These are phyloP conservation scores for Phyllostomus discolor DNA, from an alignment of 2,113 vertebrate species.

Conservation along the genomic window DNA sequence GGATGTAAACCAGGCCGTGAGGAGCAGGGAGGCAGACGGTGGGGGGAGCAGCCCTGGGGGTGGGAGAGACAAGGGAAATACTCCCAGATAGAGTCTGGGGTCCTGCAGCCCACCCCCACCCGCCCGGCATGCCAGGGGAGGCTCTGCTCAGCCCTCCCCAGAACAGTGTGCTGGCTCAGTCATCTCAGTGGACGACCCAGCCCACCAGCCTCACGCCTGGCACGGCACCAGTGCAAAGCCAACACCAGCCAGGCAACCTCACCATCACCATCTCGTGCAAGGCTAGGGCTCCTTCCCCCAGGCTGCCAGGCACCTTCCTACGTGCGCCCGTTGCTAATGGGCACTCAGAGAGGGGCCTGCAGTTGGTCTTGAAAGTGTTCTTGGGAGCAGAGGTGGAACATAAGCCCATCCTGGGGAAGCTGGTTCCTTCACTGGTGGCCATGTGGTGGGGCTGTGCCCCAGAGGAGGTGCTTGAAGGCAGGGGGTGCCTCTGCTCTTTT, in stretches of 20 bases:
- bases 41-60: neutral
- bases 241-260: too few relatives aligned
- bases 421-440: neutral
- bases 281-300: neutral
- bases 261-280: fast-evolving
- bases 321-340: neutral
- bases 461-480: neutral
- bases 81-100: neutral
- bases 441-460: neutral
- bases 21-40: neutral
- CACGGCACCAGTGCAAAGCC: too few relatives aligned
- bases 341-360: neutral
- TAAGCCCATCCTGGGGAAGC: neutral
- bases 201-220: too few relatives aligned
- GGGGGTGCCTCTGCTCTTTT: neutral
- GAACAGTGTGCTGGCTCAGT: neutral
- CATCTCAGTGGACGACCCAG: neutral
- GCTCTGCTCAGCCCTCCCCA: too few relatives aligned
- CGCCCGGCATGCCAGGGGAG: neutral
- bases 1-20: too few relatives aligned
- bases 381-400: neutral
- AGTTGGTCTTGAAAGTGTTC: neutral
- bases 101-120: neutral
- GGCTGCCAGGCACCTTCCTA: too few relatives aligned
- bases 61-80: neutral